Conservation (phyloP, 2,797 vertebrate species). For the Buphagus erythrorhynchus region DNA sequence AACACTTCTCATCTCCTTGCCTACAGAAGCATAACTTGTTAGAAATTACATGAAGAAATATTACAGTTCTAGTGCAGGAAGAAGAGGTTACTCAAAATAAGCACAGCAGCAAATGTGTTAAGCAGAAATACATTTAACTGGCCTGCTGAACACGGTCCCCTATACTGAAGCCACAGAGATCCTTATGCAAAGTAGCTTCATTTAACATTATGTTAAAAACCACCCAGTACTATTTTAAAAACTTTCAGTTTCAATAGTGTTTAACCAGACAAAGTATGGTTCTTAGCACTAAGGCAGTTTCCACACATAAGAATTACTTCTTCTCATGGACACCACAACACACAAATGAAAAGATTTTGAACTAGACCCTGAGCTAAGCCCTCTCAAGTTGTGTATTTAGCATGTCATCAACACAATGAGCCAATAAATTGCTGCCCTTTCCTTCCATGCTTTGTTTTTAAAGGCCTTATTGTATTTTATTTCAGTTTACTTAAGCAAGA, state of each 20-base stretch:
- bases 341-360: not conserved
- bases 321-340: not conserved
- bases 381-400: constrained; percentile 27
- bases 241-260: constrained; percentile 11
- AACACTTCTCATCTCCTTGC: not conserved
- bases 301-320: not conserved
- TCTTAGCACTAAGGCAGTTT: not conserved
- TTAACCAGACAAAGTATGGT: not conserved
- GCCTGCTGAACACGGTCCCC: not conserved
- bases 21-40: not conserved
- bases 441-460: constrained; percentile 72
- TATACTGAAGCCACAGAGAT: not conserved
- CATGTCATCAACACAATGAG: constrained; percentile 62
- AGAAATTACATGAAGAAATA: not conserved
- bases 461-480: constrained; percentile 56
- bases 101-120: not conserved
- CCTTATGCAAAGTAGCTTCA: not conserved
- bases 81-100: not conserved
- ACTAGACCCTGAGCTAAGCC: not conserved
- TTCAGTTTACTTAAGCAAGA: constrained; percentile 54
- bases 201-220: not conserved
- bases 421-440: constrained; percentile 60
- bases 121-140: not conserved
- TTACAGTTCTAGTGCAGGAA: not conserved
- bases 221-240: not conserved